Evolutionary conservation across 2,888 invertebrate genomes (phyloP), one percentile per base, ranked within the genome.

Genomic region (Cordilura impudica): DNA sequence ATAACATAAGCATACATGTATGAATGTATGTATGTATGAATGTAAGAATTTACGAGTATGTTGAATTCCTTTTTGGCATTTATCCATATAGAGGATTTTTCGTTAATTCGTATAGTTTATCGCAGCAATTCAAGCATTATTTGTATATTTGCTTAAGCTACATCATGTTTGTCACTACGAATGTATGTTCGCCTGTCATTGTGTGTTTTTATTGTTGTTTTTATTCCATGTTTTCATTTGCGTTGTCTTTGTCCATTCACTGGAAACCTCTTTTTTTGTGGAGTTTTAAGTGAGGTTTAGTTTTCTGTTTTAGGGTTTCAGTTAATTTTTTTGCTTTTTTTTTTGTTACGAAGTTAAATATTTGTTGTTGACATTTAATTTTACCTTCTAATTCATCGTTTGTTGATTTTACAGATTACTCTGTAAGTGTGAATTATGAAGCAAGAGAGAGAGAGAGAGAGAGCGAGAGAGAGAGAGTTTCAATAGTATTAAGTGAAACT

Each of bases 151-250:
- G 78, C 56, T 67, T 31, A 51, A 19, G 31, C 72, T 39, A 72
- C 61, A 72, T 67, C 56, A 51, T 78, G 78, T 78, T 72, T 78
- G 72, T 72, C 78, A 72, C 67, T 67, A 49, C 54, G 43, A 49
- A 56, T 70, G 47, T 45, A 67, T 67, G 66, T 71, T 66, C 26
- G 8, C 45, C 26, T 72, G 54, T 53, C 56, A 67, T 67, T 71
- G 54, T 77, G 12, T 60, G n/a, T n/a, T n/a, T n/a, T n/a, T n/a
- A n/a, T n/a, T 58, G 56, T 72, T 51, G 23, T 19, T 2, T 61
- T 45, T 47, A 66, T 31, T 49, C 21, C 16, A 31, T 75, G 35
- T 21, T 65, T 23, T 58, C 63, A 29, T 43, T 47, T 14, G 45
- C 16, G 29, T 51, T 69, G 23, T 53, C 6, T 67, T 61, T 78